phyloP scores from a whole-genome alignment of 2,113 vertebrate genomes.

The Erinaceus europaeus region DNA sequence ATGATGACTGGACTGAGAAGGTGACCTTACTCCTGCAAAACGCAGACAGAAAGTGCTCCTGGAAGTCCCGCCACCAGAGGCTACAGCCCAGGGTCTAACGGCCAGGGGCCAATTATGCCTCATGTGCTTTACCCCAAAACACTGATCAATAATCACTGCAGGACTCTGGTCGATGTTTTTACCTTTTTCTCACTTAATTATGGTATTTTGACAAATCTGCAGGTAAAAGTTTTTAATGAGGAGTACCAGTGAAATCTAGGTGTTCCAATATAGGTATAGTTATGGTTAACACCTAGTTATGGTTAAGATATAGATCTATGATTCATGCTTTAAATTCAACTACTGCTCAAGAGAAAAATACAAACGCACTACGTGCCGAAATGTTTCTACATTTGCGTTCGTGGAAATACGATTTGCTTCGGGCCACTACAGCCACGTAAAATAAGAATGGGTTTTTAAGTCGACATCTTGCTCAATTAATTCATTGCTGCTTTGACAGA shows the following conservation, averaged over 20 bases:
- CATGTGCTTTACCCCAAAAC: conserved; percentile 45
- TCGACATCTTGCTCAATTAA: conserved; percentile 29
- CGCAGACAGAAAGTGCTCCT: background rate
- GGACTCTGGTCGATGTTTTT: conserved; percentile 18
- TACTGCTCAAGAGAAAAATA: conserved; percentile 19
- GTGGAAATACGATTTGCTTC: background rate
- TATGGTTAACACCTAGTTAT: conserved; percentile 25
- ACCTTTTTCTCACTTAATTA: conserved; percentile 56
- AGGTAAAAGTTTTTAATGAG: conserved; percentile 28
- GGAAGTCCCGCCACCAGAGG: background rate
- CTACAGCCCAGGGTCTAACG: conserved; percentile 45
- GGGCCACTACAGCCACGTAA: background rate
- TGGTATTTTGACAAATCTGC: conserved; percentile 19
- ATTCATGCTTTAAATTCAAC: conserved; percentile 5
- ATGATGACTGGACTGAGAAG: conserved; percentile 60
- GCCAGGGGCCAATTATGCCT: conserved; percentile 44
- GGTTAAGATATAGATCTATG: conserved; percentile 15
- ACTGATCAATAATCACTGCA: conserved; percentile 39
- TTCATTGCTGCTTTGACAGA: background rate
- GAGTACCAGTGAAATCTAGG: conserved; percentile 28
- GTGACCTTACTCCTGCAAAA: conserved; percentile 31
- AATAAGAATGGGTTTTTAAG: conserved; percentile 26
- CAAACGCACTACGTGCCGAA: background rate
- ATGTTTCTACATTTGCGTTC: background rate
- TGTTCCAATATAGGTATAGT: background rate